Percentiles rank a stretch among this genome's conserved stretches.
These are phyloP conservation scores for Caenorhabditis latens DNA, from an alignment of 1,140 invertebrate genomes.

Conservation along the genomic window DNA sequence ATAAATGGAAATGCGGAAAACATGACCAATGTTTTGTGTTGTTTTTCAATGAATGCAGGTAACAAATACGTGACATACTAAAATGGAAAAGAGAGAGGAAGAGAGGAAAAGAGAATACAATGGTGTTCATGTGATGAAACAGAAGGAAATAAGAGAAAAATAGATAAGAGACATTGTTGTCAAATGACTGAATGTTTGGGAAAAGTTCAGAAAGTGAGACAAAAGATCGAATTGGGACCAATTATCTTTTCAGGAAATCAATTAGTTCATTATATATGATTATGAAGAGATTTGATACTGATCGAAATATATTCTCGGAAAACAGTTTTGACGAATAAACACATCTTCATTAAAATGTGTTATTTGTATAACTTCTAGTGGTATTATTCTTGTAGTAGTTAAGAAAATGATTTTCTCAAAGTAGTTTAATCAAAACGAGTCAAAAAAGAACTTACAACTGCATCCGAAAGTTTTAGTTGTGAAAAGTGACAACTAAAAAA, in stretches of 20 bases:
- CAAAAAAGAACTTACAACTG: too few relatives aligned
- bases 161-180: conserved; percentile 28
- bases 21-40: not conserved
- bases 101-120: not conserved
- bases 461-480: too few relatives aligned
- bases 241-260: not conserved
- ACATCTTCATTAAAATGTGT: too few relatives aligned
- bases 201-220: not conserved
- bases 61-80: conserved; percentile 4
- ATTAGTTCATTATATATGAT: not conserved
- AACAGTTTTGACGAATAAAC: too few relatives aligned
- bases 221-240: not conserved
- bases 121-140: conserved; percentile 17
- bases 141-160: conserved; percentile 4
- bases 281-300: too few relatives aligned
- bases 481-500: too few relatives aligned
- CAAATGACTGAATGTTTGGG: not conserved
- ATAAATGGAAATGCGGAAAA: not conserved
- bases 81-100: not conserved
- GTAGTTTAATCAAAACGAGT: too few relatives aligned
- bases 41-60: not conserved
- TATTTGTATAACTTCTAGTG: too few relatives aligned
- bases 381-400: too few relatives aligned
- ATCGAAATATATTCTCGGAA: too few relatives aligned
- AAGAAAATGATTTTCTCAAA: too few relatives aligned